phyloP scores from a whole-genome alignment of 1,140 invertebrate species.

The Anagrus nilaparvatae region DNA sequence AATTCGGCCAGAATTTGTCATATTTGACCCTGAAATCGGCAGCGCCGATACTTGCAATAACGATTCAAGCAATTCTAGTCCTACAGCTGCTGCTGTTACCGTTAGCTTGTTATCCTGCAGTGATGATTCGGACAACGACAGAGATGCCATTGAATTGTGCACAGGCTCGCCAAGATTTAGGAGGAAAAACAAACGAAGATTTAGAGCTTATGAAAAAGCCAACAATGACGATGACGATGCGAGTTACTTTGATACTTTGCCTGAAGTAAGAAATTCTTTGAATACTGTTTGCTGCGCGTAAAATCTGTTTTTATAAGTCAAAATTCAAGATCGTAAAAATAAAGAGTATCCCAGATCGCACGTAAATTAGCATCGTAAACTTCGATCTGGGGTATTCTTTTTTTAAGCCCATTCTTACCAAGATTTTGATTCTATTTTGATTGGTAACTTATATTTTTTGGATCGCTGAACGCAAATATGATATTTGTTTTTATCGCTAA shows the following conservation, averaged over 20 bases:
- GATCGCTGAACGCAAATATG: too few relatives aligned
- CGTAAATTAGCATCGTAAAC: too few relatives aligned
- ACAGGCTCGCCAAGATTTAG: slow-evolving; percentile 58
- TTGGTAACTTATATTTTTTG: too few relatives aligned
- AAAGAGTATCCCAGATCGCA: too few relatives aligned
- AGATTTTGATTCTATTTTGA: too few relatives aligned
- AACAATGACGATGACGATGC: slow-evolving; percentile 60
- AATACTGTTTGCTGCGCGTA: too few relatives aligned
- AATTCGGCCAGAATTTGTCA: slow-evolving; percentile 95
- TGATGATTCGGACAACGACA: slow-evolving; percentile 73
- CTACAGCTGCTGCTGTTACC: background rate
- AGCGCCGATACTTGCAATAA: background rate
- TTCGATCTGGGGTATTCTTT: too few relatives aligned
- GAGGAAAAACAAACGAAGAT: slow-evolving; percentile 48
- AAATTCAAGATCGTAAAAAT: too few relatives aligned
- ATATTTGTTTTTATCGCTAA: too few relatives aligned
- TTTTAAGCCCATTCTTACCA: too few relatives aligned
- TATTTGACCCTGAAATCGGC: slow-evolving; percentile 80
- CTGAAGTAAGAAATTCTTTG: slow-evolving; percentile 61
- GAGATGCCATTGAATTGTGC: slow-evolving; percentile 44
- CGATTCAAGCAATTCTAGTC: slow-evolving; percentile 1
- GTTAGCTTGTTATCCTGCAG: slow-evolving; percentile 31
- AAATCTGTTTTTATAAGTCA: too few relatives aligned
- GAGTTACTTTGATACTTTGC: slow-evolving; percentile 80
- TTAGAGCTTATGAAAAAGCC: slow-evolving; percentile 26